Evolutionary conservation across 2,888 invertebrate species (phyloP).

Genomic region (Escarpia spicata): DNA sequence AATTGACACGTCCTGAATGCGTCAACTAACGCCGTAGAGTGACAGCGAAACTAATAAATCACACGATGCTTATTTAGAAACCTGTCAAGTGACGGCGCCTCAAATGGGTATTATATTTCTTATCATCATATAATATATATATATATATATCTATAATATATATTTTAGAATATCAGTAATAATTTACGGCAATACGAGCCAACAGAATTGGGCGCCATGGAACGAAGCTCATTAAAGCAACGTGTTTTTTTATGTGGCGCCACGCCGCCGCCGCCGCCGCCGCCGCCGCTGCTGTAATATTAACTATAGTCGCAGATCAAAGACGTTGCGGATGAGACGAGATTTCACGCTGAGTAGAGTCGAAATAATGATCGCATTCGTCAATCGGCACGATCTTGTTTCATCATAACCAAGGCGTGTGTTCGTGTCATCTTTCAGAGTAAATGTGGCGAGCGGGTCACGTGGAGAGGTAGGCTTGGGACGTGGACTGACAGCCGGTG

Average conservation of each 20-base stretch:
- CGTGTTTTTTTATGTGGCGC: slow-evolving; percentile 5
- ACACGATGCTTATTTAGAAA: no score
- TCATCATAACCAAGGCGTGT: background rate
- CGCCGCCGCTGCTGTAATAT: background rate
- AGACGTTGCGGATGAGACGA: background rate
- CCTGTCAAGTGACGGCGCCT: no score
- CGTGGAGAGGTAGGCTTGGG: background rate
- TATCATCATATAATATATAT: background rate
- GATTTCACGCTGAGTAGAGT: slow-evolving; percentile 6
- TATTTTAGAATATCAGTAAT: background rate
- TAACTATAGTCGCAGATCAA: slow-evolving; percentile 4
- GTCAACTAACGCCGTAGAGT: no score
- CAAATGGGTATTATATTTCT: no score
- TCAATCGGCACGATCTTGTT: background rate
- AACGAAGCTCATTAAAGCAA: slow-evolving; percentile 13
- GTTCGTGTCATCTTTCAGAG: background rate
- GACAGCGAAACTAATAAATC: no score
- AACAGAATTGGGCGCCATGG: background rate
- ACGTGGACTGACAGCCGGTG: background rate
- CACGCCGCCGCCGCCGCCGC: background rate
- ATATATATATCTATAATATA: background rate
- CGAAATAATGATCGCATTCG: slow-evolving; percentile 13
- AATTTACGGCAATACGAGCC: background rate
- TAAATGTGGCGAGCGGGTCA: background rate
- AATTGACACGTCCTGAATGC: no score